Percentiles rank a stretch among this genome's conserved stretches.
Conservation (phyloP, 2,113 vertebrate species). For the Nibea coibor region DNA sequence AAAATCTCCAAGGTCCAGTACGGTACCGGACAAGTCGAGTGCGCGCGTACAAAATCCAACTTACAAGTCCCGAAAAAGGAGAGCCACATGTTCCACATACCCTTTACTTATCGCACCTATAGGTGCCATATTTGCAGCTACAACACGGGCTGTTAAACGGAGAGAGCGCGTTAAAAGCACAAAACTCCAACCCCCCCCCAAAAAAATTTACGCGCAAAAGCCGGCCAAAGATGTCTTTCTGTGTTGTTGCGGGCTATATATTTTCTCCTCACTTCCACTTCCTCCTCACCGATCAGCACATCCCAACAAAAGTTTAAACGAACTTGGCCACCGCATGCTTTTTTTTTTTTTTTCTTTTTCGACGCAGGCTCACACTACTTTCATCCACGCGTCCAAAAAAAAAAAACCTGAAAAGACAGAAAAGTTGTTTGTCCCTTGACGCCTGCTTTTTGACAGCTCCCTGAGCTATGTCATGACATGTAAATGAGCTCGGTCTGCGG, state of each 20-base stretch:
- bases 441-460: slow-evolving; percentile 23
- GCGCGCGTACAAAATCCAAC: slow-evolving; percentile 39
- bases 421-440: slow-evolving; percentile 50
- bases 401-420: not conserved
- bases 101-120: not conserved
- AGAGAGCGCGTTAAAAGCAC: slow-evolving; percentile 31
- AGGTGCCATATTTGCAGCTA: slow-evolving; percentile 32
- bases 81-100: not conserved
- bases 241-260: not conserved
- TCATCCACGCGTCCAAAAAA: no score
- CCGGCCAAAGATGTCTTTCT: slow-evolving; percentile 8
- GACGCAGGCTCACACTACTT: not conserved
- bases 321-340: slow-evolving; percentile 45
- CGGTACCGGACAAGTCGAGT: slow-evolving; percentile 17
- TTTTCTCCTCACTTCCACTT: slow-evolving; percentile 21
- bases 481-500: not conserved
- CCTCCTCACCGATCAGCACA: slow-evolving; percentile 42
- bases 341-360: not conserved
- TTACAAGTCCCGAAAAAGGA: not conserved
- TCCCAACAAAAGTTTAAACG: slow-evolving; percentile 65
- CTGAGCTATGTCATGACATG: slow-evolving; percentile 14
- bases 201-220: not conserved
- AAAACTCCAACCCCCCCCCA: slow-evolving; percentile 4
- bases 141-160: not conserved
- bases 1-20: slow-evolving; percentile 14